A percentile compares a stretch with the other conserved stretches of the same genome.
phyloP scores from a whole-genome alignment of 64 coral and sea anemone species.

The Dendrophyllia cribrosa region DNA sequence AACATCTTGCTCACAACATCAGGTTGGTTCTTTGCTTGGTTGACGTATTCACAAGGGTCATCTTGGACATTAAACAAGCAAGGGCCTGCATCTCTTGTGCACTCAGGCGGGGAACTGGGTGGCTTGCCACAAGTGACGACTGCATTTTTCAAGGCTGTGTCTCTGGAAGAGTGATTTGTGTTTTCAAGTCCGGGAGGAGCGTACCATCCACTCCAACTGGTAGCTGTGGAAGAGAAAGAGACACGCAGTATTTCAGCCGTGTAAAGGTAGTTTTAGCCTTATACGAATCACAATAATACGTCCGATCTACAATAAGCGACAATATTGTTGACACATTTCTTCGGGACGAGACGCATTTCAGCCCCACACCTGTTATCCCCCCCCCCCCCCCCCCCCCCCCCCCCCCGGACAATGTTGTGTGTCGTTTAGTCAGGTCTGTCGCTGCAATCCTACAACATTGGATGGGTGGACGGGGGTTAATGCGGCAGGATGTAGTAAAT shows the following conservation, averaged over 20 bases:
- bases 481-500: too few relatives aligned
- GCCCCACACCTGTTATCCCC: too few relatives aligned
- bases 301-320: too few relatives aligned
- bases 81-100: conserved; percentile 43
- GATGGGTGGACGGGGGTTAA: too few relatives aligned
- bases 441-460: too few relatives aligned
- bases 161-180: neutral
- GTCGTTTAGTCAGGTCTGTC: too few relatives aligned
- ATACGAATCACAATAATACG: too few relatives aligned
- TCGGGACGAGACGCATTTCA: too few relatives aligned
- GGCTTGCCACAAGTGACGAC: conserved; percentile 56
- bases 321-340: too few relatives aligned
- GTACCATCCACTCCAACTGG: conserved; percentile 63
- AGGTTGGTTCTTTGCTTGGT: conserved; percentile 40
- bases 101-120: neutral
- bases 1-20: conserved; percentile 46
- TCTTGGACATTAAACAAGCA: conserved; percentile 56
- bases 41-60: conserved; percentile 71
- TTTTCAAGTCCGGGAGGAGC: conserved; percentile 45
- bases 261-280: neutral
- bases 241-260: neutral
- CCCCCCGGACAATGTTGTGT: too few relatives aligned
- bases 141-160: conserved; percentile 38
- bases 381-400: too few relatives aligned
- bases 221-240: neutral